Base-by-base conservation (phyloP, 2,888 invertebrate species). In the Lysandra coridon region DNA sequence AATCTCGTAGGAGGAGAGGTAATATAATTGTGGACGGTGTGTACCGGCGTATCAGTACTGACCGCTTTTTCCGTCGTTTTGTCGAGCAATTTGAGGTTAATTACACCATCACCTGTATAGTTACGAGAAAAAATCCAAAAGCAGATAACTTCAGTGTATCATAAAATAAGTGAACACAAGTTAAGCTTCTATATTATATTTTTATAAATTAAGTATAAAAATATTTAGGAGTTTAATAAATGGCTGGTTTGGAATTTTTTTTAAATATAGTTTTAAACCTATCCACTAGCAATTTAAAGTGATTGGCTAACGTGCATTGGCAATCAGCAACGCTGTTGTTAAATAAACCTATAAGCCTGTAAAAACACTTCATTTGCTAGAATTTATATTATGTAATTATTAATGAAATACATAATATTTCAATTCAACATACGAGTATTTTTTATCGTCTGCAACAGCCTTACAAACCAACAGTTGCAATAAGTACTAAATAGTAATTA, bases 401-500 rank as follows among this genome's bases (percentile, higher is more conserved):
- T 23, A 23, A 37, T 37, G 37, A 37, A 37, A 40, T 5, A 40
- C 40, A 40, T 40, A 40, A 40, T 6, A 40, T 40, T 60, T n/a
- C 60, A n/a, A n/a, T 7, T 23, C 62, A 62, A 62, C 14, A 17
- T 2, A 17, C 4, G 1, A 12, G 53, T 14, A 10, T 57, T 57
- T 57, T 57, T 57, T 57, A 62, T n/a, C 4, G 30, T 12, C 5
- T 5, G 33, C 14, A 69, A 14, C 33, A 33, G 30, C 69, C 33
- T 69, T 37, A 33, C 64, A 64, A 64, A 64, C 4, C 37, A 69
- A 69, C 57, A 57, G 17, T 57, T 69, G 69, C 69, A 69, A 69
- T 69, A 33, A 64, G 64, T 64, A 64, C 69, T 14, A 69, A 69
- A 69, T 37, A 33, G 69, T 69, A 69, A 69, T 69, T 69, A 69